phyloP scores from a whole-genome alignment of 2,797 vertebrate genomes.

The Crossoptilon crossoptilon region DNA sequence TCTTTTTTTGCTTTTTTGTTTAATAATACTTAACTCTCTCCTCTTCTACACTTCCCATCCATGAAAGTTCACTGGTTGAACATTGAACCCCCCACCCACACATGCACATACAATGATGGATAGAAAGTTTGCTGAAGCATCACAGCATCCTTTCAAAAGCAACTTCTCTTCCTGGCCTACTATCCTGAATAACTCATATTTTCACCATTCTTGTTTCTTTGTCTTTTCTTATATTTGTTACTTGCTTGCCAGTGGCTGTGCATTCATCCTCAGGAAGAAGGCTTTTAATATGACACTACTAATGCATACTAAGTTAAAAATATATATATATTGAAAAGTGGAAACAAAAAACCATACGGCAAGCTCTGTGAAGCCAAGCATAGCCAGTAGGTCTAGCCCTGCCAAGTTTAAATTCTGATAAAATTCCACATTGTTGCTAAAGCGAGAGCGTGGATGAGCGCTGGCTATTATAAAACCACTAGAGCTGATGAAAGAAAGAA shows the following conservation, averaged over 20 bases:
- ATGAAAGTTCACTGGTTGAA: not conserved
- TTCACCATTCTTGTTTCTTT: not conserved
- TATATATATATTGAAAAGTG: not conserved
- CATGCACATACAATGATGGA: not conserved
- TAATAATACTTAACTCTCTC: not conserved
- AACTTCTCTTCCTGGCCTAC: not conserved
- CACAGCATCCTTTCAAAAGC: not conserved
- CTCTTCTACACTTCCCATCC: not conserved
- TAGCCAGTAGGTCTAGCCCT: not conserved
- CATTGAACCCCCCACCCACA: not conserved
- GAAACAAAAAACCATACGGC: not conserved
- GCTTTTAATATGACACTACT: not conserved
- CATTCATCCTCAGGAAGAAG: not conserved
- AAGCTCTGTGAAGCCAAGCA: not conserved
- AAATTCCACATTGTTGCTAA: not conserved
- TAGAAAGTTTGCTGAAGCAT: not conserved
- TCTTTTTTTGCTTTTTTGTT: not conserved
- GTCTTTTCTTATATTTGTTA: not conserved
- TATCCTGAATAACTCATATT: not conserved
- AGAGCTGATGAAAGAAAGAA: not conserved
- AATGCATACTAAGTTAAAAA: not conserved
- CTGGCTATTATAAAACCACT: not conserved
- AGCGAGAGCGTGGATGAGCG: not conserved
- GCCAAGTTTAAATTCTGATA: not conserved
- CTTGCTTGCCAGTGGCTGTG: not conserved